Percentiles rank a stretch among this genome's conserved stretches.
phyloP scores from a whole-genome alignment of 2,888 invertebrate genomes.

The Luffia ferchaultella region DNA sequence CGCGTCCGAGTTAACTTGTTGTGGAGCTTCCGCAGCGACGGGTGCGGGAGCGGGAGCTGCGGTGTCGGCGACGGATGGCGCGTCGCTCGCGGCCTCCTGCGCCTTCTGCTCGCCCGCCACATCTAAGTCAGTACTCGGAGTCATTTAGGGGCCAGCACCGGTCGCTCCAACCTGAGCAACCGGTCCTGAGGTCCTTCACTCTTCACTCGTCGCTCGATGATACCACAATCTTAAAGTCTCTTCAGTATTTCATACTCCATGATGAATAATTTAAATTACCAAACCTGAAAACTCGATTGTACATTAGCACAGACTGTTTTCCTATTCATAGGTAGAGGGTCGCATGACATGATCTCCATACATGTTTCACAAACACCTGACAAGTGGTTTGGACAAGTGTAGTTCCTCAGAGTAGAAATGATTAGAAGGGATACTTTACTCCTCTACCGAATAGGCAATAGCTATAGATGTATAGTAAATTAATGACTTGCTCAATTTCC shows the following conservation, averaged over 20 bases:
- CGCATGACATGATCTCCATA: neutral
- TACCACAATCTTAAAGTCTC: constrained; percentile 12
- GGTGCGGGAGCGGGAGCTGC: neutral
- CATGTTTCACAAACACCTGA: neutral
- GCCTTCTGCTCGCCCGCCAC: constrained; percentile 27
- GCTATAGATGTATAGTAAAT: neutral
- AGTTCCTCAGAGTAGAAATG: neutral
- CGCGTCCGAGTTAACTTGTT: constrained; percentile 49
- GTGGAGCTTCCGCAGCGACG: neutral
- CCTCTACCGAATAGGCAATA: neutral
- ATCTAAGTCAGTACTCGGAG: constrained; percentile 43
- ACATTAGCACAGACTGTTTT: constrained; percentile 54
- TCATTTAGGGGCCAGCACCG: constrained; percentile 40
- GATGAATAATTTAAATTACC: constrained; percentile 20
- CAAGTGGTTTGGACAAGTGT: neutral
- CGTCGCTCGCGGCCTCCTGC: neutral
- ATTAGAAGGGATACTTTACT: neutral
- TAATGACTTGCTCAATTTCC: neutral
- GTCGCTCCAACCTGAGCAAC: constrained; percentile 45
- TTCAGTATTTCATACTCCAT: constrained; percentile 28
- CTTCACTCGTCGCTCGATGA: constrained; percentile 17
- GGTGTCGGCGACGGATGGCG: neutral
- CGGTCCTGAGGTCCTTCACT: constrained; percentile 35
- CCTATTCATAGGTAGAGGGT: constrained; percentile 18
- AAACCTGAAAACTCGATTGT: constrained; percentile 65